Evolutionary conservation across 2,113 vertebrate genomes (phyloP).

Genomic region (Ahaetulla prasina): DNA sequence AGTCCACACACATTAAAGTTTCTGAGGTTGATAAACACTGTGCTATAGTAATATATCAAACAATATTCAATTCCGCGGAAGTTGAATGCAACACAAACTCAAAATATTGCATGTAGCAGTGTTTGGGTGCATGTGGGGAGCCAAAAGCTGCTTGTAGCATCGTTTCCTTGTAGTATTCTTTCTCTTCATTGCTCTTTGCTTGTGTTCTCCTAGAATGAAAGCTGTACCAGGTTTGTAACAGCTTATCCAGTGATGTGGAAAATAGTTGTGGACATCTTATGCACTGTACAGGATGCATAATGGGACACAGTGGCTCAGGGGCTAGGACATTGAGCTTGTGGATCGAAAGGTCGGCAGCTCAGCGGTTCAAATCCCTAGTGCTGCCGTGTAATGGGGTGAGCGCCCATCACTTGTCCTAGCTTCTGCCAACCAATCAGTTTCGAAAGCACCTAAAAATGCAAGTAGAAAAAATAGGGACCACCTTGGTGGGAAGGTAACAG

Average conservation of each 20-base stretch:
- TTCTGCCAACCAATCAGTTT: too few species aligned
- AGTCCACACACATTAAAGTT: neutral
- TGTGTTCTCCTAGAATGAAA: neutral
- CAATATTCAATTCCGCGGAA: neutral
- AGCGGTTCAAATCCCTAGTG: too few species aligned
- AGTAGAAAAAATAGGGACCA: too few species aligned
- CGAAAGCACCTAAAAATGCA: too few species aligned
- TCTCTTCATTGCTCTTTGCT: neutral
- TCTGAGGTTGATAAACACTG: neutral
- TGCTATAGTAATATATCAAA: neutral
- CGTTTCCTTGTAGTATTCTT: neutral
- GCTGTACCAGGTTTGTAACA: neutral
- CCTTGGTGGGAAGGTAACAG: too few species aligned
- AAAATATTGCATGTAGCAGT: neutral
- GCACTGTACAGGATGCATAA: neutral
- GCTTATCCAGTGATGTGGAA: neutral
- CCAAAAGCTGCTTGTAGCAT: neutral
- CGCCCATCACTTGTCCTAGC: too few species aligned
- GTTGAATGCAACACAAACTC: neutral
- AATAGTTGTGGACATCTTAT: neutral
- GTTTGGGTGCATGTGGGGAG: neutral
- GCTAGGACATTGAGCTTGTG: too few species aligned
- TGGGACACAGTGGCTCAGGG: too few species aligned
- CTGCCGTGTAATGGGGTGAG: too few species aligned
- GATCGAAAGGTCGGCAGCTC: too few species aligned